phyloP scores from a whole-genome alignment of 1,140 invertebrate genomes.

The Mya arenaria region DNA sequence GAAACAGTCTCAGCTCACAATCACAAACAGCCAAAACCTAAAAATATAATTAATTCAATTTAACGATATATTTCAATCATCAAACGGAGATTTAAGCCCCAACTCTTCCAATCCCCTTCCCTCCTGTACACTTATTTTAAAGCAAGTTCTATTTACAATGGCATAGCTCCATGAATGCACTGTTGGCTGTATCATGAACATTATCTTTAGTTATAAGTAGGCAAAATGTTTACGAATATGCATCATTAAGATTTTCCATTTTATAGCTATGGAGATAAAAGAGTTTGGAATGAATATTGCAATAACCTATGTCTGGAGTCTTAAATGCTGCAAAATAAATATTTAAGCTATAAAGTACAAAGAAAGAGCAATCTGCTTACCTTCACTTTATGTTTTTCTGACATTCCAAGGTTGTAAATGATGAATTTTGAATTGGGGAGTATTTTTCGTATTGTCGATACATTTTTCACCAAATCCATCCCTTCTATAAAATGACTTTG shows the following conservation, averaged over 20 bases:
- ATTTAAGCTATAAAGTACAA: neutral
- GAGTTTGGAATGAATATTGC: neutral
- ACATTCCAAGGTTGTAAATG: conserved; percentile 36
- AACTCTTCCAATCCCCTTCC: neutral
- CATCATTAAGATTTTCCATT: neutral
- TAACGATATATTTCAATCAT: neutral
- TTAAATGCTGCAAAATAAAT: no score
- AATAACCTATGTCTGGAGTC: neutral
- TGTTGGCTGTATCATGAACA: neutral
- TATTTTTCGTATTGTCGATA: conserved; percentile 1
- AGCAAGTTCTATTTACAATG: neutral
- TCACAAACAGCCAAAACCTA: conserved; percentile 20
- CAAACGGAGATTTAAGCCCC: neutral
- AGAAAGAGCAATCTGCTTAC: neutral
- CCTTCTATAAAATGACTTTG: conserved; percentile 33
- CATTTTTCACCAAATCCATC: conserved; percentile 35
- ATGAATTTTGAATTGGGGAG: conserved; percentile 1
- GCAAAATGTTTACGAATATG: neutral
- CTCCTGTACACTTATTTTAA: neutral
- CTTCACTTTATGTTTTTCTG: conserved; percentile 10
- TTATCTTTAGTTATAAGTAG: neutral
- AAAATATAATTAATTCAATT: neutral
- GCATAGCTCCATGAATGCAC: neutral
- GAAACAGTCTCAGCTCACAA: conserved; percentile 26
- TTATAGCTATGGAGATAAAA: neutral